Percentiles rank a stretch among this genome's conserved stretches.
phyloP scores from a whole-genome alignment of 2,113 vertebrate genomes.

The Agelaius phoeniceus region DNA sequence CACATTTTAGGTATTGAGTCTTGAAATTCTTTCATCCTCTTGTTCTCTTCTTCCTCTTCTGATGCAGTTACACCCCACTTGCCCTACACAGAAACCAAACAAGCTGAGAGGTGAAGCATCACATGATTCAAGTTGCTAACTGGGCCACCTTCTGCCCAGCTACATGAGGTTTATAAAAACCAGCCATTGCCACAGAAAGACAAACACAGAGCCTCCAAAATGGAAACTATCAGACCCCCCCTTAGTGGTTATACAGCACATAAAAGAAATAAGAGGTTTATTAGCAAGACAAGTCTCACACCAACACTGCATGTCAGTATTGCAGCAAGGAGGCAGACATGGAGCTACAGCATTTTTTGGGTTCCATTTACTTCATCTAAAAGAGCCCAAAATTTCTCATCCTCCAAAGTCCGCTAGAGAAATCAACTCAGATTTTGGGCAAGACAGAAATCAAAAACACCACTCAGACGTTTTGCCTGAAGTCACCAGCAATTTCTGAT shows the following conservation, averaged over 20 bases:
- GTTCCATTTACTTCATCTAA: neutral
- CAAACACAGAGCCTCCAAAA: neutral
- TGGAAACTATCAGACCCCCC: neutral
- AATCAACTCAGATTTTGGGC: neutral
- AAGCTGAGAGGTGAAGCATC: neutral
- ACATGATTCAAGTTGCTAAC: neutral
- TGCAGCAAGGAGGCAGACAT: neutral
- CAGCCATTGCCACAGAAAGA: neutral
- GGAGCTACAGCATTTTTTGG: neutral
- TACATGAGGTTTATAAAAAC: neutral
- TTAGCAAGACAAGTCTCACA: neutral
- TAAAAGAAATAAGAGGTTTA: neutral
- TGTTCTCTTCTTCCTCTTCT: slow-evolving; percentile 88
- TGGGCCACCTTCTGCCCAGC: neutral
- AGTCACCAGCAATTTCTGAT: neutral
- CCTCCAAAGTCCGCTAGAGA: neutral
- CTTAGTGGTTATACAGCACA: neutral
- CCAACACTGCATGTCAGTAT: neutral
- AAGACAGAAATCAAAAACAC: neutral
- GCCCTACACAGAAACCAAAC: slow-evolving; percentile 74
- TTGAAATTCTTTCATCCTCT: slow-evolving; percentile 86
- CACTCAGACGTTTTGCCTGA: neutral
- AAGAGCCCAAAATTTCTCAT: neutral
- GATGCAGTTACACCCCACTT: slow-evolving; percentile 92
- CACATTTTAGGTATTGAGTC: slow-evolving; percentile 94